Conservation (phyloP, 2,888 invertebrate species). For the Drosophila falleni region DNA sequence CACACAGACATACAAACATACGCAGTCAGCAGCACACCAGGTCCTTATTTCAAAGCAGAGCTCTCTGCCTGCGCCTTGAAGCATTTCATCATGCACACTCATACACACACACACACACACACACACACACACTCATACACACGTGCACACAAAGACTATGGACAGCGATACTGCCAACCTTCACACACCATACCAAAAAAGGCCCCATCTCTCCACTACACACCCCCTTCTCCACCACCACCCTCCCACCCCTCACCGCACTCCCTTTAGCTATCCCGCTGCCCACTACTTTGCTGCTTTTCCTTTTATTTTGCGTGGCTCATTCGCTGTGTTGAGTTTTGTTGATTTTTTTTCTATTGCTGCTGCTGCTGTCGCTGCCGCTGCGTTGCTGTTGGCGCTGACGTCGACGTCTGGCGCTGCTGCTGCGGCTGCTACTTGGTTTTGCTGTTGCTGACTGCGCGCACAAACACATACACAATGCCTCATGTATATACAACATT, state of each 20-base stretch:
- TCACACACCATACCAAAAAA: conserved; percentile 6
- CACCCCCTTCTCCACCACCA: background rate
- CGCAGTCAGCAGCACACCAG: conserved; percentile 17
- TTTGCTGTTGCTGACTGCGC: conserved; percentile 43
- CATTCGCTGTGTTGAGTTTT: conserved; percentile 62
- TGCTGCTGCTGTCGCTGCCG: conserved; percentile 41
- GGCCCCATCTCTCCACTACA: background rate
- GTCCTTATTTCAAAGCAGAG: conserved; percentile 45
- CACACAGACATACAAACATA: background rate
- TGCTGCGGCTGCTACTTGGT: conserved; percentile 36
- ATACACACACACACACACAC: conserved; percentile 11
- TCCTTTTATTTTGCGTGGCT: conserved; percentile 74
- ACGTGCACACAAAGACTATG: background rate
- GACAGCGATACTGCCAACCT: conserved; percentile 14
- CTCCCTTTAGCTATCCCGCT: conserved; percentile 33
- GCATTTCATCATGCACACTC: conserved; percentile 48
- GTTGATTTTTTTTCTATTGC: conserved; percentile 37
- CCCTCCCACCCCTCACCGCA: background rate
- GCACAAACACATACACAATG: conserved; percentile 33
- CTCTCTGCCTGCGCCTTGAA: conserved; percentile 42
- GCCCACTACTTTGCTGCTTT: conserved; percentile 58
- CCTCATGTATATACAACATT: conserved; percentile 73
- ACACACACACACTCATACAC: conserved; percentile 24
- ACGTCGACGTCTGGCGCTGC: conserved; percentile 37
- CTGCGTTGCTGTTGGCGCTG: conserved; percentile 25